Percentiles rank a stretch among this genome's conserved stretches.
Evolutionary conservation across 2,113 vertebrate species (phyloP).

Genomic region (Dasyprocta punctata): DNA sequence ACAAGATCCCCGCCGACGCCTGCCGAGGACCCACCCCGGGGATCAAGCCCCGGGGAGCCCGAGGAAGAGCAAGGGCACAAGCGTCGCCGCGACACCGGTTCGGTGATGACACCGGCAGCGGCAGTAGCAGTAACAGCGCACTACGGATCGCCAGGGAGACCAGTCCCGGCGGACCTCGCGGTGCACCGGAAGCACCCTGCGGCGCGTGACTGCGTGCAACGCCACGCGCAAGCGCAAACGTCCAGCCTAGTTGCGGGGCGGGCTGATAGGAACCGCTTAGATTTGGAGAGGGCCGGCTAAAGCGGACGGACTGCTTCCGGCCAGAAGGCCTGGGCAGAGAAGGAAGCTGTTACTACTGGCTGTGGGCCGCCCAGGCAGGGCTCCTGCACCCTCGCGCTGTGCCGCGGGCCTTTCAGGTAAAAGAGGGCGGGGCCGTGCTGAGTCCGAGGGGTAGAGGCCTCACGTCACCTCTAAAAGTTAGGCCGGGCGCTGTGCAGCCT

Average conservation of each 20-base stretch:
- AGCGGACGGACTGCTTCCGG: slow-evolving; percentile 62
- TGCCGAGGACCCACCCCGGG: slow-evolving; percentile 72
- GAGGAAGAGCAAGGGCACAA: slow-evolving; percentile 18
- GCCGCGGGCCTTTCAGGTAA: slow-evolving; percentile 44
- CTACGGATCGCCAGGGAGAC: slow-evolving; percentile 68
- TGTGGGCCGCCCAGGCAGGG: not conserved
- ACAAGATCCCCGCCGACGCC: slow-evolving; percentile 36
- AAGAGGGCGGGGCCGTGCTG: not conserved
- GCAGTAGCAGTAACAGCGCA: not conserved
- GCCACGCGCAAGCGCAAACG: slow-evolving; percentile 67
- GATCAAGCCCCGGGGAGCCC: slow-evolving; percentile 68
- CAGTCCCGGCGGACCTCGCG: slow-evolving; percentile 78
- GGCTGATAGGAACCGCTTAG: not conserved
- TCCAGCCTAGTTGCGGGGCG: not conserved
- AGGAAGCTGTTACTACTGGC: not conserved
- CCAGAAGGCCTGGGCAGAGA: not conserved
- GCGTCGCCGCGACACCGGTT: not conserved
- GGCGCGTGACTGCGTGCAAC: slow-evolving; percentile 56
- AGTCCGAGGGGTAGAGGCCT: too few species aligned
- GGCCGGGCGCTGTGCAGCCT: not conserved
- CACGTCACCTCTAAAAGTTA: not conserved
- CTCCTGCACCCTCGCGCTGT: not conserved
- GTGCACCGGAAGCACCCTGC: slow-evolving; percentile 74
- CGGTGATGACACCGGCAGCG: not conserved
- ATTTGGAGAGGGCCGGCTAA: not conserved